These are phyloP conservation scores for Drosophila birchii DNA, from an alignment of 2,888 invertebrate genomes.

Conservation along the genomic window DNA sequence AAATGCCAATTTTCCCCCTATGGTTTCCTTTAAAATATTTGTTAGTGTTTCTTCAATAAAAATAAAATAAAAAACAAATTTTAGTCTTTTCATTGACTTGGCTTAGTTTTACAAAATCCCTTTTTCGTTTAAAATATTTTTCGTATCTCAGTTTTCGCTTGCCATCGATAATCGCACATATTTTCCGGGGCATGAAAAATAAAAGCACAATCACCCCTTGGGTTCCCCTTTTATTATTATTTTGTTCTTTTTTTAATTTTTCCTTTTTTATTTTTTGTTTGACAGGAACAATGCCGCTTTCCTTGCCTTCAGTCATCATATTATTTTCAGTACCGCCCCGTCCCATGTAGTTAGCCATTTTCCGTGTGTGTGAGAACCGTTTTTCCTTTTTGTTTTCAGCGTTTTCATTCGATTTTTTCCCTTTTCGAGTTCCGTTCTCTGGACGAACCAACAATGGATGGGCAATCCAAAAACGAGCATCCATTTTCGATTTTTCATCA, in stretches of 20 bases:
- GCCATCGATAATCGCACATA: neutral
- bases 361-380: slow-evolving; percentile 8
- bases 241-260: slow-evolving; percentile 15
- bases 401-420: slow-evolving; percentile 18
- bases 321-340: slow-evolving; percentile 33
- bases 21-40: too few relatives aligned
- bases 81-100: neutral
- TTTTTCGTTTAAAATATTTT: neutral
- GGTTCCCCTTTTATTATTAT: neutral
- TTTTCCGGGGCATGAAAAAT: slow-evolving; percentile 2
- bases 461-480: slow-evolving; percentile 43
- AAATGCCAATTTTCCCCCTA: neutral
- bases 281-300: slow-evolving; percentile 35
- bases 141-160: slow-evolving; percentile 1
- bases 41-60: neutral
- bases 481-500: slow-evolving; percentile 57
- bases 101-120: neutral
- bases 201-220: slow-evolving; percentile 10
- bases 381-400: slow-evolving; percentile 25
- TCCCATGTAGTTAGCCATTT: slow-evolving; percentile 27
- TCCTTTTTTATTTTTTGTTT: slow-evolving; percentile 19
- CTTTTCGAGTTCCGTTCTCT: slow-evolving; percentile 15
- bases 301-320: slow-evolving; percentile 26
- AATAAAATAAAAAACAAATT: too few relatives aligned
- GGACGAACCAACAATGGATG: slow-evolving; percentile 46